Evolutionary conservation across 1,140 invertebrate species (phyloP).

Genomic region (Magallana ariakensis): DNA sequence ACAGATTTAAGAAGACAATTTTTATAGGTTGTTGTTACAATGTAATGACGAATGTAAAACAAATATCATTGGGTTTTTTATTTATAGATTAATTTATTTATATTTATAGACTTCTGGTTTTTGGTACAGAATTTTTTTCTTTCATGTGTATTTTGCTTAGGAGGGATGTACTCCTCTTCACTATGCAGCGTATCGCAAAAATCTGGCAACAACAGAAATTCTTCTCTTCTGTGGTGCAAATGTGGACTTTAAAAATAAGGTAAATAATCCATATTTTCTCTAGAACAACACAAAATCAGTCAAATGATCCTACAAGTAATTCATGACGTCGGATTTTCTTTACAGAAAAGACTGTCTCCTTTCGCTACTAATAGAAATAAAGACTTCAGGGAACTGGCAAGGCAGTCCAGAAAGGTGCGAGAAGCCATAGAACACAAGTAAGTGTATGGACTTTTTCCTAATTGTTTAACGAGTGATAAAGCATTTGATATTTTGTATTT

Average conservation of each 20-base stretch:
- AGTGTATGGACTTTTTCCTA: no score
- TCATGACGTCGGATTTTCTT: background rate
- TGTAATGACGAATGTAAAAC: no score
- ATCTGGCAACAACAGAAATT: conserved; percentile 51
- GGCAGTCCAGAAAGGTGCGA: background rate
- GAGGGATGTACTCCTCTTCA: conserved; percentile 51
- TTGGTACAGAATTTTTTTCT: no score
- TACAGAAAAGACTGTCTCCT: background rate
- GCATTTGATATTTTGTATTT: no score
- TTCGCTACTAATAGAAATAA: background rate
- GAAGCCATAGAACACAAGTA: background rate
- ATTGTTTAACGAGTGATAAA: no score
- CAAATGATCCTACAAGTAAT: no score
- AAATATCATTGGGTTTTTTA: no score
- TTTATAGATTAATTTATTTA: no score
- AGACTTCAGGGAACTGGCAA: background rate
- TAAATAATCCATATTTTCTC: background rate
- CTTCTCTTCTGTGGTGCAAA: conserved; percentile 62
- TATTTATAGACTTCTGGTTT: no score
- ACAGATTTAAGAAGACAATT: no score
- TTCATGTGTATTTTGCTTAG: background rate
- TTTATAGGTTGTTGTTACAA: no score
- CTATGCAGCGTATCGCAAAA: conserved; percentile 57
- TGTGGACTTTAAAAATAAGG: conserved; percentile 51
- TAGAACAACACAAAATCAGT: no score